Conservation (phyloP, 2,888 invertebrate genomes). For the Nycteola revayana region DNA sequence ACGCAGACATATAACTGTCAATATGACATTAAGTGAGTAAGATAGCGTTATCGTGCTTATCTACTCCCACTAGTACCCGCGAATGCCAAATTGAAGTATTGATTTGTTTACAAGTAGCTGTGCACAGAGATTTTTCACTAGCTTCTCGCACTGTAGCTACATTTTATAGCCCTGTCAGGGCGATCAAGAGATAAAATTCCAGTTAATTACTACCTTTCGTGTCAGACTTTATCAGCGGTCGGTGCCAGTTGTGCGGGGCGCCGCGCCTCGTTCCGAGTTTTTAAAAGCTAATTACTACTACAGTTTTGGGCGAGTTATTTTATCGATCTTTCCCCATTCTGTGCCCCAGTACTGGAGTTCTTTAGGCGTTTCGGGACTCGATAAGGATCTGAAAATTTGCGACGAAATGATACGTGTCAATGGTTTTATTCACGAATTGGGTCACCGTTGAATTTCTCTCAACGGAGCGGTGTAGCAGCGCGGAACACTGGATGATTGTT, state of each 20-base stretch:
- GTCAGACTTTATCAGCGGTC: slow-evolving; percentile 66
- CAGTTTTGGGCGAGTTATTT: slow-evolving; percentile 60
- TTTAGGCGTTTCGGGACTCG: slow-evolving; percentile 39
- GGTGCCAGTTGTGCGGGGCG: slow-evolving; percentile 60
- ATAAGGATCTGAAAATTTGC: slow-evolving; percentile 67
- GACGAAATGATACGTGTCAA: slow-evolving; percentile 52
- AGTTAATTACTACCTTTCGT: slow-evolving; percentile 73
- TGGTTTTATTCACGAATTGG: slow-evolving; percentile 48
- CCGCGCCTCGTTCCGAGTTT: slow-evolving; percentile 56
- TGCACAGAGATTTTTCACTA: slow-evolving; percentile 47
- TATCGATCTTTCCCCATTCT: slow-evolving; percentile 70
- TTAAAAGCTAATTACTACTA: slow-evolving; percentile 66
- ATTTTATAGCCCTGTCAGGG: slow-evolving; percentile 66
- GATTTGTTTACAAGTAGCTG: slow-evolving; percentile 75
- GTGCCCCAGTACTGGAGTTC: slow-evolving; percentile 50
- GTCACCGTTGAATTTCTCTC: slow-evolving; percentile 57
- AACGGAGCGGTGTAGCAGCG: slow-evolving; percentile 22
- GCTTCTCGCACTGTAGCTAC: slow-evolving; percentile 55
- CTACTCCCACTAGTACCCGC: slow-evolving; percentile 43
- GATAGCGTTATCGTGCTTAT: slow-evolving; percentile 10
- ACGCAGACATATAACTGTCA: slow-evolving; percentile 18
- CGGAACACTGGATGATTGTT: slow-evolving; percentile 21
- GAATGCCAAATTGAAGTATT: slow-evolving; percentile 65
- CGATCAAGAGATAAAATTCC: slow-evolving; percentile 69
- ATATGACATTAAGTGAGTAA: slow-evolving; percentile 17